These are phyloP conservation scores for Lagorchestes hirsutus DNA, from an alignment of 2,797 vertebrate species.

Conservation along the genomic window DNA sequence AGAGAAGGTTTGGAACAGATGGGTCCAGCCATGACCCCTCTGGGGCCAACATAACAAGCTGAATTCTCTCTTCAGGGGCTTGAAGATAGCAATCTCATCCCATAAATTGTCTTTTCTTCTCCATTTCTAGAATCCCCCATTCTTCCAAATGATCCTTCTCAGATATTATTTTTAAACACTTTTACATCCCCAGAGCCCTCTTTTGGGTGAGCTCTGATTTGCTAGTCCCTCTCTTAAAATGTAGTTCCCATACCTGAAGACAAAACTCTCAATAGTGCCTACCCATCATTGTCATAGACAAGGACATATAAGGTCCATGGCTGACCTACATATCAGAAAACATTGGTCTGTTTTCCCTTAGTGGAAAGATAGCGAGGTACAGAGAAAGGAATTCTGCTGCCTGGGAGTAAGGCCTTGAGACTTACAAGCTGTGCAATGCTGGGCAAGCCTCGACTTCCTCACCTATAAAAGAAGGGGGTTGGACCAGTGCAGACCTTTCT, in stretches of 20 bases:
- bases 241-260: not conserved
- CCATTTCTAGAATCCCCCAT: not conserved
- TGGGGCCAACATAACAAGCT: not conserved
- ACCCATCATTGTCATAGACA: not conserved
- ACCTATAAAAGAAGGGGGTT: not conserved
- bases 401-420: not conserved
- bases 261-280: not conserved
- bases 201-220: not conserved
- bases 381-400: not conserved
- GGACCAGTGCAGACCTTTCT: not conserved
- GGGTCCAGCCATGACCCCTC: not conserved
- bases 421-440: not conserved
- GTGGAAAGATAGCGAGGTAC: not conserved
- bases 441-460: not conserved
- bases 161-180: not conserved
- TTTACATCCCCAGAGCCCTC: not conserved
- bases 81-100: not conserved
- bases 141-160: not conserved
- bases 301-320: not conserved
- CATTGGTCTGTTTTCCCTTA: not conserved
- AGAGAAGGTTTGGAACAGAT: not conserved
- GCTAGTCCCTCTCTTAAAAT: not conserved
- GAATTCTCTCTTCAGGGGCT: not conserved
- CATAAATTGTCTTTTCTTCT: not conserved
- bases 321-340: not conserved